Evolutionary conservation across 2,888 invertebrate species (phyloP).

Genomic region (Phytoseiulus persimilis): DNA sequence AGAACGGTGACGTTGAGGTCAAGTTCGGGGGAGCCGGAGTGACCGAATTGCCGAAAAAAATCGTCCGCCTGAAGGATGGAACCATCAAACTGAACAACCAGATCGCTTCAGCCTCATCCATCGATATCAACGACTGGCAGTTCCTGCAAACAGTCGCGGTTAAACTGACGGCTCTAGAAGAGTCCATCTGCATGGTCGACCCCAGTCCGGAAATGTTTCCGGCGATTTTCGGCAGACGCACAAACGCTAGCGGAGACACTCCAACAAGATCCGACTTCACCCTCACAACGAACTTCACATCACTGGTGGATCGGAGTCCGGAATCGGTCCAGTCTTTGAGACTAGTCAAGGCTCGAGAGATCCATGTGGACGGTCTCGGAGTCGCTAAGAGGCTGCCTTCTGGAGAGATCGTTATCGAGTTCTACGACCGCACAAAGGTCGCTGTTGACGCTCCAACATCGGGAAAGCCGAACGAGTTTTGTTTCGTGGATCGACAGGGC

Average conservation of each 20-base stretch:
- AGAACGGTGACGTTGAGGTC: slow-evolving; percentile 28
- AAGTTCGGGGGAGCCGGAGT: neutral
- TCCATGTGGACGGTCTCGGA: slow-evolving; percentile 23
- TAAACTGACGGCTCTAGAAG: slow-evolving; percentile 14
- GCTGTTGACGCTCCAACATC: neutral
- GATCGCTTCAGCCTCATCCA: neutral
- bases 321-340: neutral
- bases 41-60: neutral
- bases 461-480: slow-evolving; percentile 6
- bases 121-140: neutral
- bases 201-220: slow-evolving; percentile 31
- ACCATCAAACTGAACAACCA: slow-evolving; percentile 10
- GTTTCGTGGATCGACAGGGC: slow-evolving; percentile 6
- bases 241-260: neutral
- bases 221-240: slow-evolving; percentile 17
- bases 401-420: neutral
- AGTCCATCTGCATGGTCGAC: slow-evolving; percentile 22
- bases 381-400: neutral
- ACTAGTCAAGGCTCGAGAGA: neutral
- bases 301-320: slow-evolving; percentile 17
- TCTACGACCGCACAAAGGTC: slow-evolving; percentile 11
- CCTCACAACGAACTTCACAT: slow-evolving; percentile 16
- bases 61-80: neutral
- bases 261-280: slow-evolving; percentile 18
- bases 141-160: neutral